These are phyloP conservation scores for Strigamia transsilvanica DNA, from an alignment of 2,888 invertebrate species.

Conservation along the genomic window DNA sequence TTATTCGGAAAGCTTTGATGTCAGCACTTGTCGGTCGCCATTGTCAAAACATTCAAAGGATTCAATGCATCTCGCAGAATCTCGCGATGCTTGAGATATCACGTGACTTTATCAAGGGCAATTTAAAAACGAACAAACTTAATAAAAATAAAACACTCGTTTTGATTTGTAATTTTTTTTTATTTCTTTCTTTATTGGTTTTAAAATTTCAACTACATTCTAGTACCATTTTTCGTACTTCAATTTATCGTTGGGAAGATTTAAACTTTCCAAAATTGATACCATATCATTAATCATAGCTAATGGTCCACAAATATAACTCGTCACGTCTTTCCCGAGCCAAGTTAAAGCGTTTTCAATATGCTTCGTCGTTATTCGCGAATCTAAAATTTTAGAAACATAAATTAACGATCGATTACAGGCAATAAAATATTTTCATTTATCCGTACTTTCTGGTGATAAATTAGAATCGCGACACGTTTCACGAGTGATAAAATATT, in stretches of 20 bases:
- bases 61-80: neutral
- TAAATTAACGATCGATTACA: too few relatives aligned
- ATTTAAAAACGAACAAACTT: too few relatives aligned
- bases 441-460: neutral
- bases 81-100: too few relatives aligned
- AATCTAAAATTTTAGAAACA: neutral
- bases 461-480: neutral
- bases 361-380: neutral
- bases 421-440: neutral
- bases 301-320: slow-evolving; percentile 39
- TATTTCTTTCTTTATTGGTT: too few relatives aligned
- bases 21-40: slow-evolving; percentile 26
- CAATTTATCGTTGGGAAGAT: neutral
- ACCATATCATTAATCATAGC: slow-evolving; percentile 48
- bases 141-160: too few relatives aligned
- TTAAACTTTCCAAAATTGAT: neutral
- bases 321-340: neutral
- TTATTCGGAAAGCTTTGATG: slow-evolving; percentile 15
- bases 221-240: slow-evolving; percentile 44
- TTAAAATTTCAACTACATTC: neutral
- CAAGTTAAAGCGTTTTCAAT: slow-evolving; percentile 4
- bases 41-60: slow-evolving; percentile 15
- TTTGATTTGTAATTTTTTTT: too few relatives aligned
- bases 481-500: slow-evolving; percentile 12
- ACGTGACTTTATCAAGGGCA: too few relatives aligned